Evolutionary conservation across 37 sponge, comb jelly and placozoan genomes (phyloP).

Genomic region (Oscarella lobularis): DNA sequence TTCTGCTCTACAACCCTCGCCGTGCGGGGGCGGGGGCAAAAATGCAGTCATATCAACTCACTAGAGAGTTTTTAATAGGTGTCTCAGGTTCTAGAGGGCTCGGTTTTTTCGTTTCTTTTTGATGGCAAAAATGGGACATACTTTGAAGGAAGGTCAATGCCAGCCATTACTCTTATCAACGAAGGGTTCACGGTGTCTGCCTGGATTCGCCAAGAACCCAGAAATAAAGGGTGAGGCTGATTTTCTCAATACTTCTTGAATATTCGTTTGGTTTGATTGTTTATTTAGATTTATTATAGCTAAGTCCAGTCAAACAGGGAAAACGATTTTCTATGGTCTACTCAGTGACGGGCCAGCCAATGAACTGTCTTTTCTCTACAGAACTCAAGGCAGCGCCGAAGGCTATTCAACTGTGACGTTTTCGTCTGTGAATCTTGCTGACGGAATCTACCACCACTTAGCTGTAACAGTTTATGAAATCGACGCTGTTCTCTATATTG

Average conservation of each 20-base stretch:
- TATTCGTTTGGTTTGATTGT: neutral
- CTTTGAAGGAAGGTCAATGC: constrained; percentile 3
- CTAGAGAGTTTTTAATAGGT: no score
- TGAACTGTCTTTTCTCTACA: constrained; percentile 37
- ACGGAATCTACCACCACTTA: constrained; percentile 30
- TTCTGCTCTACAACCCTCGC: neutral
- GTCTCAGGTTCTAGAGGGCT: no score
- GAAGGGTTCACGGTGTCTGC: constrained; percentile 38
- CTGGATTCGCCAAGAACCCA: constrained; percentile 40
- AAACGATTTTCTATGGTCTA: constrained; percentile 27
- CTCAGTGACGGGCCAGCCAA: constrained; percentile 13
- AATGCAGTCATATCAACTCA: no score
- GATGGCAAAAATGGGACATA: constrained; percentile 27
- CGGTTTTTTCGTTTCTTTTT: no score
- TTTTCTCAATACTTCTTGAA: neutral
- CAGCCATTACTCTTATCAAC: constrained; percentile 10
- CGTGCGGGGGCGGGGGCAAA: no score
- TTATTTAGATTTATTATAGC: constrained; percentile 55
- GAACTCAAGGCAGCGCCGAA: constrained; percentile 23
- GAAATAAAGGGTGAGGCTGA: constrained; percentile 35
- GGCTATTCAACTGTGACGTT: constrained; percentile 31
- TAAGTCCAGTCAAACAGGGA: constrained; percentile 36
- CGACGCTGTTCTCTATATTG: constrained; percentile 26
- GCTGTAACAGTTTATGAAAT: constrained; percentile 28
- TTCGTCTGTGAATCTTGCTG: constrained; percentile 18